Evolutionary conservation across 1,140 invertebrate species (phyloP).

Genomic region (Drosophila seguyi): DNA sequence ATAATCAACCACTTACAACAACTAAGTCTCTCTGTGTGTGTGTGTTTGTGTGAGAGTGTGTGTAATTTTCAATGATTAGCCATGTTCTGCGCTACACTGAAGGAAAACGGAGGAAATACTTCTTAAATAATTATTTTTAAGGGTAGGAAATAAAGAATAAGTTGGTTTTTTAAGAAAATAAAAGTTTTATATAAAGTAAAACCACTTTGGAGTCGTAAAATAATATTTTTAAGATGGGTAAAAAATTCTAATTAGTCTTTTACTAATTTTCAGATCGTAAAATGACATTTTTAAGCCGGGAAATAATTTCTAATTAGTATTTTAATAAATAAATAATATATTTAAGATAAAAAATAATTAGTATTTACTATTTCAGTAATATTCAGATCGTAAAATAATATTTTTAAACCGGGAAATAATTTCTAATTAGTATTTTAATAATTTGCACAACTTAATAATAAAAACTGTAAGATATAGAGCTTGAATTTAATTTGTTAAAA

Average conservation of each 20-base stretch:
- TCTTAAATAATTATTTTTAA: too few species aligned
- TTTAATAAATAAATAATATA: too few species aligned
- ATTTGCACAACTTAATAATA: neutral
- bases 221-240: neutral
- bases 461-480: neutral
- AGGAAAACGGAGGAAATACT: neutral
- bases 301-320: too few species aligned
- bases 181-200: neutral
- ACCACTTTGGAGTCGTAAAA: too few species aligned
- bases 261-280: neutral
- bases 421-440: too few species aligned
- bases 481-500: neutral
- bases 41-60: neutral
- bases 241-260: neutral
- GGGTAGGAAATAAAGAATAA: neutral
- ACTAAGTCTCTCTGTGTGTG: slow-evolving; percentile 18
- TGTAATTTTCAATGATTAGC: slow-evolving; percentile 53
- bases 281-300: too few species aligned
- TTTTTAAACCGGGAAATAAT: too few species aligned
- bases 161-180: neutral
- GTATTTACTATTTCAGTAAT: too few species aligned
- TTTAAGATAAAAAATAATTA: too few species aligned
- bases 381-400: too few species aligned
- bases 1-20: slow-evolving; percentile 71
- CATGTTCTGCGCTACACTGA: neutral